Base-by-base conservation (phyloP, 2,113 vertebrate genomes). In the Stomatorhinus ivindoensis region DNA sequence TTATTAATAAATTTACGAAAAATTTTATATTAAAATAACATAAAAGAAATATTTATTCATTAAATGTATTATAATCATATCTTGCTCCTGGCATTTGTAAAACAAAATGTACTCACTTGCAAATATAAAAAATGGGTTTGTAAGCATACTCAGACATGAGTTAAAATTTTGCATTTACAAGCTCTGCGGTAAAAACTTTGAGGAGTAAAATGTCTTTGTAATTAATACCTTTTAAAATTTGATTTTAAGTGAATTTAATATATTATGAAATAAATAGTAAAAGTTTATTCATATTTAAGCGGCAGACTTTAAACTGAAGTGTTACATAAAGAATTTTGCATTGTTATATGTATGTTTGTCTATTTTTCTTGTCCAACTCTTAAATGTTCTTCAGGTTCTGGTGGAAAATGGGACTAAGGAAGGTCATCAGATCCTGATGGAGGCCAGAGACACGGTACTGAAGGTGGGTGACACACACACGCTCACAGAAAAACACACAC, bases 391-490 rank as follows among this genome's bases (percentile, higher is more conserved):
- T 61, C 90, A 98, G 97, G 94, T 98, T 11, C 90, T 98, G 93
- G 93, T 98, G 47, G 97, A 98, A 92, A 97, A 97, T 24, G 97
- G 97, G 80, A 98, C 97, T 61, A 97, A 95, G 92, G 97, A 97
- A 27, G 97, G 97, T 0, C 97, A 98, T 92, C 94, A 94, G 89
- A 95, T 97, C 69, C 95, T 98, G 1, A 97, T 98, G 97, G 96
- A 97, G 21, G 97, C 97, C 90, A 96, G 97, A 93, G 94, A 96
- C 46, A 84, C 94, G 10, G 88, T 98, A 86, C 92, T 98, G 11
- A 92, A 93, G 87, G 97, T 97, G 50, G 88, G 89, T 82, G 31
- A 51, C 1, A 39, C 13, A 44, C 6, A 39, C 1, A 86, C 69
- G 47, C n/a, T 27, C 42, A 53, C 31, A 88, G 24, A 48, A 10